phyloP scores from a whole-genome alignment of 2,888 invertebrate genomes.

The Erynnis tages region DNA sequence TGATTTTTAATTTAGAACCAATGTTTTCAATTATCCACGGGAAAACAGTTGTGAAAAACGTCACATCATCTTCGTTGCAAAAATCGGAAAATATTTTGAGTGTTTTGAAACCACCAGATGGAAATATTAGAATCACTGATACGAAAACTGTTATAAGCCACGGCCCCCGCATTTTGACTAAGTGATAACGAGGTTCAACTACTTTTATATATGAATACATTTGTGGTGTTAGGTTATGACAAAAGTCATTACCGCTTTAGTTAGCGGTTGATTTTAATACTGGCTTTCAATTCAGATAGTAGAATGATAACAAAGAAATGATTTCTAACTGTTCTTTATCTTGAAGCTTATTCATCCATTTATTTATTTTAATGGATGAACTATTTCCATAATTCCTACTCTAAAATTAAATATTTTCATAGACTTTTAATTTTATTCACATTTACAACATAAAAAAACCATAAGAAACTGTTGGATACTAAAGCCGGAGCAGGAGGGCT shows the following conservation, averaged over 20 bases:
- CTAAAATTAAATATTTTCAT: no score
- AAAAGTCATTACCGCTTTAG: background rate
- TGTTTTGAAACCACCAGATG: conserved; percentile 33
- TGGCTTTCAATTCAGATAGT: background rate
- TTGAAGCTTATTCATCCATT: no score
- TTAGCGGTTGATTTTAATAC: background rate
- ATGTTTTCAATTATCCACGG: conserved; percentile 44
- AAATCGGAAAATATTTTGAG: conserved; percentile 41
- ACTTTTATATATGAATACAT: conserved; percentile 8
- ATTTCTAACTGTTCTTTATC: background rate
- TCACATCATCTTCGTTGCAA: conserved; percentile 33
- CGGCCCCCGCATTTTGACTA: conserved; percentile 10
- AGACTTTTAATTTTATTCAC: no score
- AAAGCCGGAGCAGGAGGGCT: no score
- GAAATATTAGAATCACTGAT: conserved; percentile 17
- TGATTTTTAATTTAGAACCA: conserved; percentile 36
- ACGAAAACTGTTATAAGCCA: conserved; percentile 8
- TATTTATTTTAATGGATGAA: no score
- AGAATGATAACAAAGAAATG: background rate
- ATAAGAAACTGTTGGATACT: no score
- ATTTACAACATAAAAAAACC: no score
- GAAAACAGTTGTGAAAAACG: conserved; percentile 39
- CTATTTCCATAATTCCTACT: no score
- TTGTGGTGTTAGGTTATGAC: conserved; percentile 2
- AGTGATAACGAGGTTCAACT: background rate